A percentile compares a stretch with the other conserved stretches of the same genome.
These are phyloP conservation scores for Clarias fuscus DNA, from an alignment of 2,797 vertebrate species.

Conservation along the genomic window DNA sequence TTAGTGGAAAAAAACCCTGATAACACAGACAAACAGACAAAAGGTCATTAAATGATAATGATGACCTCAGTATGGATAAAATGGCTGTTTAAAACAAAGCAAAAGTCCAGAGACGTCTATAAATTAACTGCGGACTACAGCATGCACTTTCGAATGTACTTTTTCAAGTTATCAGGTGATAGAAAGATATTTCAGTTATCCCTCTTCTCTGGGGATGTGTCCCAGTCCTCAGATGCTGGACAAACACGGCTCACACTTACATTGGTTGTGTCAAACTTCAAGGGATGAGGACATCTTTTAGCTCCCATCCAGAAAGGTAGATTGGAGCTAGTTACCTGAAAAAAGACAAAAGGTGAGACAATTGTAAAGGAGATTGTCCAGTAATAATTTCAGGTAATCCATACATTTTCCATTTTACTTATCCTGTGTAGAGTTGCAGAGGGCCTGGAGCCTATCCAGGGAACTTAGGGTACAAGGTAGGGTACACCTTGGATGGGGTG, in stretches of 20 bases:
- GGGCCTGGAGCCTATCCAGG: too few species aligned
- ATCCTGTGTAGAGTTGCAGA: too few species aligned
- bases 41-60: constrained; percentile 30
- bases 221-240: constrained; percentile 6
- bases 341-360: constrained; percentile 50
- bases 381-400: not conserved
- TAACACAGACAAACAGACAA: constrained; percentile 32
- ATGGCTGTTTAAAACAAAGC: not conserved
- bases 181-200: constrained; percentile 59
- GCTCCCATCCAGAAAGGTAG: constrained; percentile 83
- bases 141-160: not conserved
- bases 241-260: constrained; percentile 73
- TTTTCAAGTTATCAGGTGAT: constrained; percentile 54
- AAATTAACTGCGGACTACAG: not conserved
- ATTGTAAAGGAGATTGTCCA: not conserved
- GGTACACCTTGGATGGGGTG: too few species aligned
- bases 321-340: constrained; percentile 75
- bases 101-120: not conserved
- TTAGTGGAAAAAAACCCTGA: constrained; percentile 22
- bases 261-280: constrained; percentile 79
- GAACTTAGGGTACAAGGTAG: too few species aligned
- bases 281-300: constrained; percentile 81
- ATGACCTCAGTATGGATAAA: not conserved
- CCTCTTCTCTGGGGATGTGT: constrained; percentile 25
- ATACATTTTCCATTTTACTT: too few species aligned